Evolutionary conservation across 2,797 vertebrate genomes (phyloP).

Genomic region (Paedocypris micromegethes): DNA sequence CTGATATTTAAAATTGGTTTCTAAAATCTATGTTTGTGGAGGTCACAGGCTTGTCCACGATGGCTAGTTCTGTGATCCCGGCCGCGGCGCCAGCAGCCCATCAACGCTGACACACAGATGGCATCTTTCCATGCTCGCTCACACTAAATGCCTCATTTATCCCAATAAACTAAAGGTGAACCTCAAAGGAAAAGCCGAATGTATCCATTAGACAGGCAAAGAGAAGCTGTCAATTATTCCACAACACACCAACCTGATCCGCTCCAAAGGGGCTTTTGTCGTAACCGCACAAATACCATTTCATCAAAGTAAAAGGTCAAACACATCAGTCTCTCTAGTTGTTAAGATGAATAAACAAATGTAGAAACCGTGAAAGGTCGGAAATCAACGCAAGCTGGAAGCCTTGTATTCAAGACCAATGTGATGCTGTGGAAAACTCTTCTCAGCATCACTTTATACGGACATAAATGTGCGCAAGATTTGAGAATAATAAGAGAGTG

Average conservation of each 20-base stretch:
- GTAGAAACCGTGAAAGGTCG: conserved; percentile 59
- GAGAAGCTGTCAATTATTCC: conserved; percentile 40
- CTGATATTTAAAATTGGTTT: no score
- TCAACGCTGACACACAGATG: background rate
- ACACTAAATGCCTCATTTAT: conserved; percentile 1
- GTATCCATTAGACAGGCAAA: conserved; percentile 8
- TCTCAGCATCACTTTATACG: conserved; percentile 56
- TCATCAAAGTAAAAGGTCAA: conserved; percentile 69
- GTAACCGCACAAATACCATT: conserved; percentile 56
- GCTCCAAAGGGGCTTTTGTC: conserved; percentile 41
- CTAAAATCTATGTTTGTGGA: no score
- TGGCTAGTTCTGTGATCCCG: background rate
- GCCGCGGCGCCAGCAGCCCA: background rate
- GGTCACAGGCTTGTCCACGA: background rate
- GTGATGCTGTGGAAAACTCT: conserved; percentile 30
- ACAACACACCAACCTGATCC: conserved; percentile 43
- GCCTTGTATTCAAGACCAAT: background rate
- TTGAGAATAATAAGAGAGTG: conserved; percentile 61
- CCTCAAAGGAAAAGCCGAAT: conserved; percentile 21
- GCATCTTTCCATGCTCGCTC: background rate
- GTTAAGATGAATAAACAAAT: conserved; percentile 64
- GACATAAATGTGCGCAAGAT: conserved; percentile 48
- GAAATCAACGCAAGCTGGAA: conserved; percentile 45
- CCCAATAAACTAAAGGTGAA: conserved; percentile 25
- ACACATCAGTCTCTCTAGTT: conserved; percentile 62